Percentiles rank a stretch among this genome's conserved stretches.
phyloP scores from a whole-genome alignment of 2,113 vertebrate genomes.

The Colossoma macropomum region DNA sequence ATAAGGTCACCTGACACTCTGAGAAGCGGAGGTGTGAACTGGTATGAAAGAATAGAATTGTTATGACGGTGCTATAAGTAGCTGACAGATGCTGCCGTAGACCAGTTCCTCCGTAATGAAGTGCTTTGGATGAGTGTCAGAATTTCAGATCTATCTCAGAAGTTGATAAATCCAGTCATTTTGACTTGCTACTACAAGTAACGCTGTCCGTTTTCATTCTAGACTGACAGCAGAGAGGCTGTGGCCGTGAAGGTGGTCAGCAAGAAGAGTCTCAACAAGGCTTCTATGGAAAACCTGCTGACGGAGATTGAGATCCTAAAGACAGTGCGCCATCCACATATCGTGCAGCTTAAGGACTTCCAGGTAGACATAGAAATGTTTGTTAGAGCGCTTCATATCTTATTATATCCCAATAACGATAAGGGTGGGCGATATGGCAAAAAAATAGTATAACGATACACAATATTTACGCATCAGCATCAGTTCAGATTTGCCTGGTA shows the following conservation, averaged over 20 bases:
- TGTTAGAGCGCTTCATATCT: not conserved
- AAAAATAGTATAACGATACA: no score
- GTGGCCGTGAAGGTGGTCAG: slow-evolving; percentile 94
- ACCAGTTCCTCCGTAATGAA: not conserved
- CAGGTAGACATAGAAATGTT: slow-evolving; percentile 76
- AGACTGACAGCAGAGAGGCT: slow-evolving; percentile 89
- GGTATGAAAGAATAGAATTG: not conserved
- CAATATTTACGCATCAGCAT: no score
- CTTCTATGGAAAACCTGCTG: slow-evolving; percentile 91
- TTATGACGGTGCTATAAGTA: not conserved
- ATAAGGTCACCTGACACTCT: no score
- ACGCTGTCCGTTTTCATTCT: not conserved
- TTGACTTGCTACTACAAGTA: no score
- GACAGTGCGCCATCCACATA: slow-evolving; percentile 88
- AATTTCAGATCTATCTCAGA: not conserved
- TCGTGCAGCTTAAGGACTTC: slow-evolving; percentile 96
- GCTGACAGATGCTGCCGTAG: not conserved
- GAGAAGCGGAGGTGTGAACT: not conserved
- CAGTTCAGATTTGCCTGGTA: no score
- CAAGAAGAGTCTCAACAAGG: slow-evolving; percentile 93
- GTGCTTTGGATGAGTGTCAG: not conserved
- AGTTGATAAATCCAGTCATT: no score
- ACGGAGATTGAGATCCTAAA: slow-evolving; percentile 97
- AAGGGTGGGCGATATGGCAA: no score
- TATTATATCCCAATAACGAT: no score